Evolutionary conservation across 1,140 invertebrate genomes (phyloP).

Genomic region (Elysia chlorotica): DNA sequence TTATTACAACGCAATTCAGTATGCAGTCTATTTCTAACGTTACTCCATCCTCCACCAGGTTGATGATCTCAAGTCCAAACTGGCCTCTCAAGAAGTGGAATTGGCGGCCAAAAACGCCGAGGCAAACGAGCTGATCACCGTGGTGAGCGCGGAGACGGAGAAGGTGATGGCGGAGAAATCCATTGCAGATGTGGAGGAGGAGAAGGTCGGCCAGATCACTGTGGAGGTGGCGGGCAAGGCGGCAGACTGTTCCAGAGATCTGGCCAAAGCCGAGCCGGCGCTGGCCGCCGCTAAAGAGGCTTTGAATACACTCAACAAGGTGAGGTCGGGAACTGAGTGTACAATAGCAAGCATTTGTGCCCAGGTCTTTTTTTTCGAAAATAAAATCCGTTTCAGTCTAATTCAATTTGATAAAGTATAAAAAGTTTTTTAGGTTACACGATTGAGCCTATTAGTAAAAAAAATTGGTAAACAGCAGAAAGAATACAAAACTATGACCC

Average conservation of each 20-base stretch:
- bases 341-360: too few relatives aligned
- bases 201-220: conserved; percentile 90
- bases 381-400: too few relatives aligned
- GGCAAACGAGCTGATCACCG: conserved; percentile 90
- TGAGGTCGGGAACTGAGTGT: conserved; percentile 38
- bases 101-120: conserved; percentile 93
- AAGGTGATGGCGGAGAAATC: conserved; percentile 91
- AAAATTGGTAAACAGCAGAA: too few relatives aligned
- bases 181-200: conserved; percentile 90
- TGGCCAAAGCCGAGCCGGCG: conserved; percentile 94
- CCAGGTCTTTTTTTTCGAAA: too few relatives aligned
- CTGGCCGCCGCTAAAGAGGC: conserved; percentile 90
- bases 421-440: too few relatives aligned
- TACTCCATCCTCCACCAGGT: conserved; percentile 66
- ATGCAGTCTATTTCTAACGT: too few relatives aligned
- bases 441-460: too few relatives aligned
- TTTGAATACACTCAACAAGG: conserved; percentile 95
- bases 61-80: conserved; percentile 87
- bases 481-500: too few relatives aligned
- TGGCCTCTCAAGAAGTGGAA: conserved; percentile 92
- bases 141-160: conserved; percentile 91
- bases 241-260: conserved; percentile 89
- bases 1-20: too few relatives aligned
- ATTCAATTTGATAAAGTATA: too few relatives aligned
- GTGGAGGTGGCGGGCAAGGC: conserved; percentile 94